Evolutionary conservation across 2,888 invertebrate species (phyloP).

Genomic region (Oscheius onirici): DNA sequence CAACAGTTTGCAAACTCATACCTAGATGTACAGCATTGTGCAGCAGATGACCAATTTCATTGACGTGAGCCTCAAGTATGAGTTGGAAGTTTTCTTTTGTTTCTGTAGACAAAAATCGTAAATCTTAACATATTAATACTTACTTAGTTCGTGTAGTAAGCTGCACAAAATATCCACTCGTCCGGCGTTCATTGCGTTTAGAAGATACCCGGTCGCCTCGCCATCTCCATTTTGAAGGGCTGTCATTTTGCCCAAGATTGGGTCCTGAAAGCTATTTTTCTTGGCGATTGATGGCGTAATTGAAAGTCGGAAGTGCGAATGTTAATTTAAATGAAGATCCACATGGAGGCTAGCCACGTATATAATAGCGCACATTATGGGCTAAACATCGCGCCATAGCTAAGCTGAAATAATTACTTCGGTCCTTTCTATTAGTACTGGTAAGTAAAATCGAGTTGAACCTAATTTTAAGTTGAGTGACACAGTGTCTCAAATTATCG

Average conservation of each 20-base stretch:
- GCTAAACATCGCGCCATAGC: not conserved
- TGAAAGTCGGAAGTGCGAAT: not conserved
- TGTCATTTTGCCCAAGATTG: conserved; percentile 1
- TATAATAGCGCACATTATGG: not conserved
- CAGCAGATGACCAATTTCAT: conserved; percentile 71
- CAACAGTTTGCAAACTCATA: conserved; percentile 2
- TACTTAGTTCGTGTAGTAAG: conserved; percentile 12
- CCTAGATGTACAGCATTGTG: conserved; percentile 70
- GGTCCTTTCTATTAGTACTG: no score
- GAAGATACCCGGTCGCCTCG: not conserved
- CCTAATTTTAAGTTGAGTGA: no score
- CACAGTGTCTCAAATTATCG: no score
- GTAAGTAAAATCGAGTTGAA: no score
- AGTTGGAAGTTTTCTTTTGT: conserved; percentile 13
- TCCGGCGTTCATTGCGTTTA: conserved; percentile 18
- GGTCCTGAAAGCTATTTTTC: not conserved
- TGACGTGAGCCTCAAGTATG: conserved; percentile 2
- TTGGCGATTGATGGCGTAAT: not conserved
- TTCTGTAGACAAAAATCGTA: no score
- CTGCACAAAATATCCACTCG: conserved; percentile 15
- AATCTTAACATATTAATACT: not conserved
- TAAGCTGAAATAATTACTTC: not conserved
- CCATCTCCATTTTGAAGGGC: conserved; percentile 16
- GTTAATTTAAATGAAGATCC: conserved; percentile 3
- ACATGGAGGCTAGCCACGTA: conserved; percentile 19